Conservation (phyloP, 2,888 invertebrate genomes). For the Dioctria rufipes region DNA sequence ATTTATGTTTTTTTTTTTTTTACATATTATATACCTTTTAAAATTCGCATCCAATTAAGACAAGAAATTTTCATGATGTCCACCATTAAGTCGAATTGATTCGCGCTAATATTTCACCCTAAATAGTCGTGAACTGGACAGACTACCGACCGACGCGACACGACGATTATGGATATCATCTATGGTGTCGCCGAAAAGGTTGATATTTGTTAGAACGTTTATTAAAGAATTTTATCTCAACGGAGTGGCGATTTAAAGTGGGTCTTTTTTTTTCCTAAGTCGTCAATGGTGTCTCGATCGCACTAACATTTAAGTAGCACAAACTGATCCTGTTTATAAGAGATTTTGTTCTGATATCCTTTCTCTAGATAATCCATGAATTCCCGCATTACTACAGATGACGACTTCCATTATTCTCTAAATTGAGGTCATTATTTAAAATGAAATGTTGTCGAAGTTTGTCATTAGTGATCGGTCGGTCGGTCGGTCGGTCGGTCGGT, state of each 20-base stretch:
- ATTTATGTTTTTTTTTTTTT: not conserved
- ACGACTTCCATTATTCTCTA: conserved; percentile 20
- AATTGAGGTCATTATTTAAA: conserved; percentile 39
- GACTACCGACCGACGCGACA: too few species aligned
- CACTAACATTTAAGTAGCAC: not conserved
- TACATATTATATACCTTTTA: too few species aligned
- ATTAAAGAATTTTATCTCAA: not conserved
- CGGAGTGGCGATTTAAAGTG: not conserved
- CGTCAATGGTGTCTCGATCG: not conserved
- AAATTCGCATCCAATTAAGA: conserved; percentile 19
- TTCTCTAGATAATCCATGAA: not conserved
- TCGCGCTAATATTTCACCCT: not conserved
- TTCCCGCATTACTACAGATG: not conserved
- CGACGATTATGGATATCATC: not conserved
- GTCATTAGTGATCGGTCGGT: conserved; percentile 42
- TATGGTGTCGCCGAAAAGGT: not conserved
- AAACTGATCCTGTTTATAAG: not conserved
- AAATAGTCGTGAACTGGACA: too few species aligned
- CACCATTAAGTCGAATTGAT: conserved; percentile 19
- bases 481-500: conserved; percentile 3
- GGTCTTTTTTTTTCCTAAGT: not conserved
- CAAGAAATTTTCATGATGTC: conserved; percentile 11
- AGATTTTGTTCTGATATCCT: not conserved
- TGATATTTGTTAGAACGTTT: not conserved
- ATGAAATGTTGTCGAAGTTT: conserved; percentile 43